Evolutionary conservation across 2,797 vertebrate genomes (phyloP).

Genomic region (Garrulus glandarius): DNA sequence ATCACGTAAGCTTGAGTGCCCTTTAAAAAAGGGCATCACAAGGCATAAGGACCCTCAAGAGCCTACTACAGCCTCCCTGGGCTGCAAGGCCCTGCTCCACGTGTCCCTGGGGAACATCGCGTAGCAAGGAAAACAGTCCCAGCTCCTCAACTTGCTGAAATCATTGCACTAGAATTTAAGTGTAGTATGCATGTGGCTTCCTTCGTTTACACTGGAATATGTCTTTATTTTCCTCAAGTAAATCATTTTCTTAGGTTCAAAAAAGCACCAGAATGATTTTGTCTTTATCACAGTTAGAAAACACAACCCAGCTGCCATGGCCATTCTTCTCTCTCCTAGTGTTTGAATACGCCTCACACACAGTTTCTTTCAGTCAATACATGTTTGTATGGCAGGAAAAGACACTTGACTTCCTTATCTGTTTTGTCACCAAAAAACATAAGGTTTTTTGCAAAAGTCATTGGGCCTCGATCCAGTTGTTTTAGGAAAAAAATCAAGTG

Average conservation of each 20-base stretch:
- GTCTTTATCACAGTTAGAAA: background rate
- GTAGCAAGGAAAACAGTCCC: background rate
- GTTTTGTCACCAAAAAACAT: background rate
- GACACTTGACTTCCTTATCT: background rate
- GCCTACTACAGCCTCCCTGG: background rate
- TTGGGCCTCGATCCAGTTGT: background rate
- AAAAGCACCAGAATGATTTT: background rate
- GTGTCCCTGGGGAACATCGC: rapidly evolving
- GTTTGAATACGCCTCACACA: background rate
- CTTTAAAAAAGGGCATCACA: background rate
- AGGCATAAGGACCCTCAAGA: background rate
- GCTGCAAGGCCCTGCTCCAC: rapidly evolving
- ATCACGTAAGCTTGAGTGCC: background rate
- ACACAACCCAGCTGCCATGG: background rate
- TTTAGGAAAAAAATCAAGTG: background rate
- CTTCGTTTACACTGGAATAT: background rate
- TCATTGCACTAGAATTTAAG: background rate
- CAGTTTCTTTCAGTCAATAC: background rate
- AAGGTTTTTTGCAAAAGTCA: background rate
- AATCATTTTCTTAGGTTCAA: background rate
- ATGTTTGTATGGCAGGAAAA: background rate
- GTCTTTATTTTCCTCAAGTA: background rate
- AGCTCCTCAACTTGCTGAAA: background rate
- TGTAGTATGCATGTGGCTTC: background rate
- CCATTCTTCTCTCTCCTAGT: background rate